A percentile compares a stretch with the other conserved stretches of the same genome.
Evolutionary conservation across 2,113 vertebrate genomes (phyloP).

Genomic region (Oreocharis arfaki): DNA sequence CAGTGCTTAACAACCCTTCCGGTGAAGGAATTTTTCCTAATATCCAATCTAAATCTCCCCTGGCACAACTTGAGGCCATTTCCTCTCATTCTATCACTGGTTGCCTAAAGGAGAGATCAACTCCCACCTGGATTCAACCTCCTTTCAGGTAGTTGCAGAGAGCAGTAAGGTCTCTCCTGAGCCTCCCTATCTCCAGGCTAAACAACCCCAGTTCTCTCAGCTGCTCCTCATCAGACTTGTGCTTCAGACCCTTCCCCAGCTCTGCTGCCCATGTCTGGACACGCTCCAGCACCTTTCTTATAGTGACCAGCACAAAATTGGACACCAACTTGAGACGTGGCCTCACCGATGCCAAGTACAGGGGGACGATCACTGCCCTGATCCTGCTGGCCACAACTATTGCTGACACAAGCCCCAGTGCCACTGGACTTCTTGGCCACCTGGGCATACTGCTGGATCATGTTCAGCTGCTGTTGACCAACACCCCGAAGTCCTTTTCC

Average conservation of each 20-base stretch:
- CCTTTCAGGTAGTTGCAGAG: background rate
- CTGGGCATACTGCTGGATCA: background rate
- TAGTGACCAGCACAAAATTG: background rate
- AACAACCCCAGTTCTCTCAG: background rate
- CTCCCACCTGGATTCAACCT: background rate
- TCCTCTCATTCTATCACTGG: rapidly evolving
- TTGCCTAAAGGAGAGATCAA: background rate
- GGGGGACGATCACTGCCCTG: background rate
- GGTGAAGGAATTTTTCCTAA: background rate
- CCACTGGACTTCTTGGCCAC: background rate
- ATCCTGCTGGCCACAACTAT: background rate
- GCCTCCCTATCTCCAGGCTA: background rate
- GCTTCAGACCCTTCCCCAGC: background rate
- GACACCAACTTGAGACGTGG: background rate
- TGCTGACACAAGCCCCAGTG: background rate
- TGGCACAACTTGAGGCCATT: background rate
- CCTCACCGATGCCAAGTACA: background rate
- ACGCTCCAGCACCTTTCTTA: rapidly evolving
- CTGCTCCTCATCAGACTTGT: background rate
- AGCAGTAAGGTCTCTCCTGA: background rate
- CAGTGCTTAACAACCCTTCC: background rate
- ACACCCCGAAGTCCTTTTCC: background rate
- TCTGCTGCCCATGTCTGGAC: background rate
- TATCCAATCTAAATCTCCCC: background rate
- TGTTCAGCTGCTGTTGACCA: background rate